These are phyloP conservation scores for Platichthys stellatus DNA, from an alignment of 2,113 vertebrate genomes.

Conservation along the genomic window DNA sequence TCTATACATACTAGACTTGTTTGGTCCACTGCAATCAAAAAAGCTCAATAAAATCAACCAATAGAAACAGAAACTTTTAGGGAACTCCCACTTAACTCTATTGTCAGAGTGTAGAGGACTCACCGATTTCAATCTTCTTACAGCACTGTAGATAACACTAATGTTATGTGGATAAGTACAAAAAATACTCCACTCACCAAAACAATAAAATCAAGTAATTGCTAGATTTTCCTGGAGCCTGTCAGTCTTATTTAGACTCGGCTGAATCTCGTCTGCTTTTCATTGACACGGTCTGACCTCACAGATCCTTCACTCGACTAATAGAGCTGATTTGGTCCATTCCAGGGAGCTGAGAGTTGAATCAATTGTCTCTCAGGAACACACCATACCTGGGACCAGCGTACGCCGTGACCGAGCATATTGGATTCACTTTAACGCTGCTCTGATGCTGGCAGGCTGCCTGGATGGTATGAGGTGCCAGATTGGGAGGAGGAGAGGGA, in stretches of 20 bases:
- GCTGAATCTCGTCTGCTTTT: conserved; percentile 5
- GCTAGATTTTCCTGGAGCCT: neutral
- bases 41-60: neutral
- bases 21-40: too few relatives aligned
- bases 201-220: neutral
- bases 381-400: conserved; percentile 34
- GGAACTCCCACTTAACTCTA: neutral
- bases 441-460: conserved; percentile 57
- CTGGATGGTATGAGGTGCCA: conserved; percentile 39
- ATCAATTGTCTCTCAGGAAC: conserved; percentile 61
- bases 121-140: neutral
- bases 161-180: neutral
- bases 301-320: conserved; percentile 30
- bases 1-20: too few relatives aligned
- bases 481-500: conserved; percentile 1
- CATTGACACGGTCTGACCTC: conserved; percentile 22
- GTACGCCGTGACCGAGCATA: conserved; percentile 58
- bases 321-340: conserved; percentile 54
- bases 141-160: too few relatives aligned
- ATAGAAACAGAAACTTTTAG: too few relatives aligned
- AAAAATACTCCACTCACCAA: neutral
- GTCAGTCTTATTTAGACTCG: neutral
- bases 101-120: neutral
- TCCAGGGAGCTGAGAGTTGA: conserved; percentile 42
- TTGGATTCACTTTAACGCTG: conserved; percentile 62